Evolutionary conservation across 2,113 vertebrate species (phyloP).

Genomic region (Mastomys coucha): DNA sequence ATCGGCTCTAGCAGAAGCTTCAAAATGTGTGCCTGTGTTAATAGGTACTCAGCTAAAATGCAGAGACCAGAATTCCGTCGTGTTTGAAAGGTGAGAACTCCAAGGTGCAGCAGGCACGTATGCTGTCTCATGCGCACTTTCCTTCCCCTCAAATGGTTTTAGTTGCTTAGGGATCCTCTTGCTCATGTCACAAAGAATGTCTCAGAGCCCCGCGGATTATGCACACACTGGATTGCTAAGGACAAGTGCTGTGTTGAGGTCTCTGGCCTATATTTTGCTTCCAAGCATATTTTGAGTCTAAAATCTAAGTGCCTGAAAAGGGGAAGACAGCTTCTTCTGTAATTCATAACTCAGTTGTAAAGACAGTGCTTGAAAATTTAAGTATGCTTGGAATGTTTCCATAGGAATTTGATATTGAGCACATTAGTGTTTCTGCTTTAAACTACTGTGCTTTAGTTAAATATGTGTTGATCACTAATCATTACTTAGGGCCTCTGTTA

Average conservation of each 20-base stretch:
- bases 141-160: constrained; percentile 47
- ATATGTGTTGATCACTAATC: not conserved
- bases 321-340: not conserved
- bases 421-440: constrained; percentile 10
- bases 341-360: constrained; percentile 28
- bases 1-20: constrained; percentile 18
- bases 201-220: constrained; percentile 48
- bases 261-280: constrained; percentile 61
- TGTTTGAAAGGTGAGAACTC: constrained; percentile 32
- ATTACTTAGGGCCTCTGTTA: not conserved
- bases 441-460: constrained; percentile 44
- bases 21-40: constrained; percentile 10
- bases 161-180: constrained; percentile 68
- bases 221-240: constrained; percentile 46
- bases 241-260: constrained; percentile 45
- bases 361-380: constrained; percentile 39
- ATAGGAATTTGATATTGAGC: not conserved
- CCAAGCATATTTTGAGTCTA: constrained; percentile 34
- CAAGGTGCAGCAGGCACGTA: not conserved
- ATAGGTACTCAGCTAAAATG: constrained; percentile 49
- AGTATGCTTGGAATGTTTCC: not conserved
- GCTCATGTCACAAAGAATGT: constrained; percentile 54
- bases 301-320: constrained; percentile 38
- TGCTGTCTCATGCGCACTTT: constrained; percentile 31
- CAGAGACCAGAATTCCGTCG: constrained; percentile 22